A percentile compares a stretch with the other conserved stretches of the same genome.
These are phyloP conservation scores for Schizaphis graminum DNA, from an alignment of 2,888 invertebrate species.

Conservation along the genomic window DNA sequence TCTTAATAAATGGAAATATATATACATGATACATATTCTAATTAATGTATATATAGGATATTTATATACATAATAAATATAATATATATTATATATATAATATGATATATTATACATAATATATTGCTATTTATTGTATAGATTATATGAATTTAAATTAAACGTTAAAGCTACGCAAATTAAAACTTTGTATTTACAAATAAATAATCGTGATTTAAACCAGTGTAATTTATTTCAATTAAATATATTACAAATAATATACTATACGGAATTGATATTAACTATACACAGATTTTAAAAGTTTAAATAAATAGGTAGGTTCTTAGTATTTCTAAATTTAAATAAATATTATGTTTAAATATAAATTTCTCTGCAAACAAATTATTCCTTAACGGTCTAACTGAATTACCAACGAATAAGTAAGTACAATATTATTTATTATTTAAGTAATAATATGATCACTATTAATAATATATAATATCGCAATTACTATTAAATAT, in stretches of 20 bases:
- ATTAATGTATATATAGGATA: neutral
- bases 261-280: neutral
- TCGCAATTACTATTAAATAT: neutral
- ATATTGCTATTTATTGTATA: neutral
- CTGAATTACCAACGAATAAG: neutral
- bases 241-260: neutral
- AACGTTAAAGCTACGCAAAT: slow-evolving; percentile 12
- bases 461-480: neutral
- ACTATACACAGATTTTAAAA: neutral
- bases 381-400: neutral
- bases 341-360: neutral
- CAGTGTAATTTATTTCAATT: neutral
- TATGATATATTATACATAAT: neutral
- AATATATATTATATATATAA: too few relatives aligned
- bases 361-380: neutral
- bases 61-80: too few relatives aligned
- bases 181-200: slow-evolving; percentile 10
- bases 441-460: neutral
- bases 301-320: too few relatives aligned
- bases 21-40: neutral
- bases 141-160: neutral
- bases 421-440: neutral
- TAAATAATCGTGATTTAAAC: neutral
- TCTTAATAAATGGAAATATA: slow-evolving; percentile 42
- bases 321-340: neutral